Conservation (phyloP, 30 jellyfish, hydroid and myxozoan species). For the Chrysaora quinquecirrha region DNA sequence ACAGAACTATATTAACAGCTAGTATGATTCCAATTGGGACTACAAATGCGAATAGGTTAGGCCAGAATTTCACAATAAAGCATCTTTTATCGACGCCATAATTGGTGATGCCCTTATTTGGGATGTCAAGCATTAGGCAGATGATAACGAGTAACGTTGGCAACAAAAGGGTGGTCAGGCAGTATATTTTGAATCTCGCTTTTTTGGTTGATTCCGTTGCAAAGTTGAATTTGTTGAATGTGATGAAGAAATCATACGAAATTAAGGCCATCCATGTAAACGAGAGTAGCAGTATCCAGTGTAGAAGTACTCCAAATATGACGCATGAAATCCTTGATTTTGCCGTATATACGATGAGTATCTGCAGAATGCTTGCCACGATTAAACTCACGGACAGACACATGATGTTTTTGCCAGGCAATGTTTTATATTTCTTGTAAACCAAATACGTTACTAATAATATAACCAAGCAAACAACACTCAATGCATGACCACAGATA, state of each 20-base stretch:
- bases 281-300: conserved; percentile 28
- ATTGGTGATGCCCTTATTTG: conserved; percentile 18
- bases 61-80: conserved; percentile 57
- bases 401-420: conserved; percentile 44
- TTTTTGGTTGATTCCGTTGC: conserved; percentile 1
- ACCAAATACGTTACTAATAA: conserved; percentile 13
- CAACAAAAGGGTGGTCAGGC: conserved; percentile 16
- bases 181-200: conserved; percentile 18
- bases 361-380: conserved; percentile 17
- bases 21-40: conserved; percentile 31
- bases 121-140: conserved; percentile 42
- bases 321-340: conserved; percentile 14
- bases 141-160: conserved; percentile 31
- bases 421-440: conserved; percentile 15
- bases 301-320: conserved; percentile 26
- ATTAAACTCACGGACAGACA: conserved; percentile 33
- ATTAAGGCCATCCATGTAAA: conserved; percentile 53
- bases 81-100: conserved; percentile 45
- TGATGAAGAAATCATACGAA: conserved; percentile 46
- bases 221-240: conserved; percentile 11
- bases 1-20: conserved; percentile 26
- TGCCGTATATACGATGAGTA: conserved; percentile 4
- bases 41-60: conserved; percentile 50
- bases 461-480: conserved; percentile 4
- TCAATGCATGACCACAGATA: conserved; percentile 18